Evolutionary conservation across 2,888 invertebrate genomes (phyloP).

Genomic region (Euclidia mi): DNA sequence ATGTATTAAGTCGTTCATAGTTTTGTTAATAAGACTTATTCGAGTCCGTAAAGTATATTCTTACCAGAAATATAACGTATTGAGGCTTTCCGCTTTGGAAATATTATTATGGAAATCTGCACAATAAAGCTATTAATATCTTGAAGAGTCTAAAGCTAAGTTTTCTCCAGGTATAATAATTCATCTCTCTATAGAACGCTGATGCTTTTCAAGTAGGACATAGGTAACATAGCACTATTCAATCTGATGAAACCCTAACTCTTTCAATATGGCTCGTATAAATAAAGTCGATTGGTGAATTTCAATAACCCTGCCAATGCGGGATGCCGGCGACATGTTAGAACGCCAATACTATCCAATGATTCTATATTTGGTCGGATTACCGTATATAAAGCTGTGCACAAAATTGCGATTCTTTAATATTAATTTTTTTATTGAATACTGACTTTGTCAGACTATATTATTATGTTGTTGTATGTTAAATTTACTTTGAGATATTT

Average conservation of each 20-base stretch:
- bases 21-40: no score
- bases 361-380: constrained; percentile 19
- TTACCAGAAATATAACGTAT: no score
- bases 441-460: constrained; percentile 14
- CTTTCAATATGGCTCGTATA: constrained; percentile 43
- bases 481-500: constrained; percentile 9
- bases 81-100: no score
- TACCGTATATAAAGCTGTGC: constrained; percentile 25
- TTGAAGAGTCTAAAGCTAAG: no score
- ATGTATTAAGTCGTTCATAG: no score
- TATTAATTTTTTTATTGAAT: constrained; percentile 25
- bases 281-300: constrained; percentile 52
- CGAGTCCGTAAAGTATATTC: no score
- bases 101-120: no score
- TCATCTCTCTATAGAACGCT: no score
- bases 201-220: no score
- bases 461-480: constrained; percentile 14
- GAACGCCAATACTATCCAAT: constrained; percentile 19
- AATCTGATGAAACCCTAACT: constrained; percentile 26
- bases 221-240: not conserved
- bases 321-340: constrained; percentile 28
- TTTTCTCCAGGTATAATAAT: no score
- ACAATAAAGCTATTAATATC: no score
- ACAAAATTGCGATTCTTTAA: constrained; percentile 23
- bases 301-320: constrained; percentile 51